Conservation (phyloP, 2,113 vertebrate genomes). For the Ameiurus melas region DNA sequence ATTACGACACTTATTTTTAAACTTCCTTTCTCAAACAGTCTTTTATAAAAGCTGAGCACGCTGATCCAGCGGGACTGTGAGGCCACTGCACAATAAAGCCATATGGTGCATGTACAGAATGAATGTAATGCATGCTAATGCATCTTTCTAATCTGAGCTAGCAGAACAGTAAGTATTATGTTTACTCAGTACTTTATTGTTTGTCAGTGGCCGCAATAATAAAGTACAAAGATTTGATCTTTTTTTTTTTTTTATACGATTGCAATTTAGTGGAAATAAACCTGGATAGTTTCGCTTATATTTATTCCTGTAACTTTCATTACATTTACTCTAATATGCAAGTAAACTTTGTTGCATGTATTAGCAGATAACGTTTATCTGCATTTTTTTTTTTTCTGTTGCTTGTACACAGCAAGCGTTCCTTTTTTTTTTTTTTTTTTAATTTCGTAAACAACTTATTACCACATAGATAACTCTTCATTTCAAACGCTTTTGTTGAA, state of each 20-base stretch:
- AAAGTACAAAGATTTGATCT: not conserved
- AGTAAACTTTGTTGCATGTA: not conserved
- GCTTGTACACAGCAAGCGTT: not conserved
- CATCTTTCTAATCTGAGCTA: not conserved
- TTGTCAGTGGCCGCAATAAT: too few relatives aligned
- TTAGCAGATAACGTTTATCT: not conserved
- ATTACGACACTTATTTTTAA: constrained; percentile 53
- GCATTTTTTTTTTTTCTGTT: too few relatives aligned
- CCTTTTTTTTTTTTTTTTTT: not conserved
- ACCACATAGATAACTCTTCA: not conserved
- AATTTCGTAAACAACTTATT: not conserved
- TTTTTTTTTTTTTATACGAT: not conserved
- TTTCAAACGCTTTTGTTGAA: not conserved
- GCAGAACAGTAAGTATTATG: constrained; percentile 2
- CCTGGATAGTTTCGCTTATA: not conserved
- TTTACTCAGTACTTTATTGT: not conserved
- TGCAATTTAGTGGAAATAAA: not conserved
- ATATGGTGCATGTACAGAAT: constrained; percentile 44
- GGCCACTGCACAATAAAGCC: constrained; percentile 29
- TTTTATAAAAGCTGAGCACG: constrained; percentile 38
- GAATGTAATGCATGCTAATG: constrained; percentile 24
- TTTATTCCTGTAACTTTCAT: not conserved
- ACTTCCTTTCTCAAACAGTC: constrained; percentile 44
- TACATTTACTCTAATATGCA: not conserved
- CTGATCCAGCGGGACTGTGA: not conserved